Conservation (phyloP, 2,888 invertebrate genomes). For the Hedychridium roseum region DNA sequence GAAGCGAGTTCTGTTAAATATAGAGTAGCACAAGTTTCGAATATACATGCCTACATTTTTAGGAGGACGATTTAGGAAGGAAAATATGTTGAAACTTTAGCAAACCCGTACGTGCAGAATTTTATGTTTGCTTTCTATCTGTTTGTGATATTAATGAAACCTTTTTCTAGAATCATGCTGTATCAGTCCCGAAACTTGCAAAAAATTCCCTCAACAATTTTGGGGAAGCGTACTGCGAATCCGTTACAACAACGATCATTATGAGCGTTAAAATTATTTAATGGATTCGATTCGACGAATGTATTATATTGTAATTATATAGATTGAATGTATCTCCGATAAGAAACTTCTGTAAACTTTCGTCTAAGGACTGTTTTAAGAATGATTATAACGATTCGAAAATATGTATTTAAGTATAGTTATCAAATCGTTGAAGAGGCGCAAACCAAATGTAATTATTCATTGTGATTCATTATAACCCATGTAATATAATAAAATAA, state of each 20-base stretch:
- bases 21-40: too few relatives aligned
- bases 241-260: neutral
- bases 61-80: too few relatives aligned
- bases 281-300: conserved; percentile 25
- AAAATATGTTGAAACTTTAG: too few relatives aligned
- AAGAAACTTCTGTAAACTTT: conserved; percentile 38
- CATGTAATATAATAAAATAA: conserved; percentile 56
- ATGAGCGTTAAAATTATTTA: neutral
- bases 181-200: neutral
- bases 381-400: conserved; percentile 35
- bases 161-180: neutral
- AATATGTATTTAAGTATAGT: conserved; percentile 36
- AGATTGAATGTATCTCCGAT: conserved; percentile 49
- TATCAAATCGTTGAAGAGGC: conserved; percentile 23
- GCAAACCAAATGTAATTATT: conserved; percentile 52
- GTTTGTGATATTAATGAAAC: neutral
- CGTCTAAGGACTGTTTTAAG: conserved; percentile 42
- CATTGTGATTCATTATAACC: conserved; percentile 56
- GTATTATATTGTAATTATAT: conserved; percentile 63
- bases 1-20: too few relatives aligned
- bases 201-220: neutral
- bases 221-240: too few relatives aligned
- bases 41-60: too few relatives aligned
- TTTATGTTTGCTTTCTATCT: neutral
- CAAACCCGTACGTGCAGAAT: neutral